Conservation (phyloP, 2,888 invertebrate species). For the Stegana nigrithorax region DNA sequence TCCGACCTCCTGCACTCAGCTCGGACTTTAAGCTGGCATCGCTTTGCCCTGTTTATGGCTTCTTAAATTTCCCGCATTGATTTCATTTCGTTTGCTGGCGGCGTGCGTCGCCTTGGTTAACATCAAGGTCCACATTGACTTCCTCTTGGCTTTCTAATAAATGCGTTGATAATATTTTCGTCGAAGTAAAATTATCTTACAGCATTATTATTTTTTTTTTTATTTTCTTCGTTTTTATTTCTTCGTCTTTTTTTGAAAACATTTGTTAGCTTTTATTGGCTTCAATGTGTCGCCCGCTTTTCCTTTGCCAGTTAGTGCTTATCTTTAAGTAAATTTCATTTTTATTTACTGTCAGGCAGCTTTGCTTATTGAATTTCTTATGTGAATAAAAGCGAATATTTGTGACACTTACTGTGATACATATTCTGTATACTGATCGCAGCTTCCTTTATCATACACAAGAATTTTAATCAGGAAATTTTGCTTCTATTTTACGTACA, state of each 20-base stretch:
- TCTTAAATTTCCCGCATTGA: slow-evolving; percentile 9
- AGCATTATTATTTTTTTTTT: background rate
- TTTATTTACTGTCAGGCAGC: slow-evolving; percentile 30
- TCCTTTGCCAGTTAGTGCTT: background rate
- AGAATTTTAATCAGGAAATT: no score
- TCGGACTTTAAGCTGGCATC: background rate
- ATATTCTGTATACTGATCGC: no score
- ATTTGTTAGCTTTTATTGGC: slow-evolving; percentile 21
- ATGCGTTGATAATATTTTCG: slow-evolving; percentile 7
- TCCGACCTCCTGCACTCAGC: background rate
- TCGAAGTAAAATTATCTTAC: slow-evolving; percentile 9
- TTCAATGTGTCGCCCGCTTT: slow-evolving; percentile 15
- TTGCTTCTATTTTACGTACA: no score
- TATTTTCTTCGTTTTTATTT: background rate
- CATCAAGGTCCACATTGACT: background rate
- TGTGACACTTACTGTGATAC: no score
- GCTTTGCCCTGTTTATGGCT: background rate
- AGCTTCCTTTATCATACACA: no score
- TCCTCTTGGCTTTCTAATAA: background rate
- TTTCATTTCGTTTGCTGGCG: slow-evolving; percentile 12
- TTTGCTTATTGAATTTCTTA: no score
- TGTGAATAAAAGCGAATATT: no score
- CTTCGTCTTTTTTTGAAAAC: background rate
- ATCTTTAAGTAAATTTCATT: slow-evolving; percentile 33
- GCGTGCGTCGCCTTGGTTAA: background rate